Conservation (phyloP, 2,888 invertebrate species). For the Ypsolopha scabrella region DNA sequence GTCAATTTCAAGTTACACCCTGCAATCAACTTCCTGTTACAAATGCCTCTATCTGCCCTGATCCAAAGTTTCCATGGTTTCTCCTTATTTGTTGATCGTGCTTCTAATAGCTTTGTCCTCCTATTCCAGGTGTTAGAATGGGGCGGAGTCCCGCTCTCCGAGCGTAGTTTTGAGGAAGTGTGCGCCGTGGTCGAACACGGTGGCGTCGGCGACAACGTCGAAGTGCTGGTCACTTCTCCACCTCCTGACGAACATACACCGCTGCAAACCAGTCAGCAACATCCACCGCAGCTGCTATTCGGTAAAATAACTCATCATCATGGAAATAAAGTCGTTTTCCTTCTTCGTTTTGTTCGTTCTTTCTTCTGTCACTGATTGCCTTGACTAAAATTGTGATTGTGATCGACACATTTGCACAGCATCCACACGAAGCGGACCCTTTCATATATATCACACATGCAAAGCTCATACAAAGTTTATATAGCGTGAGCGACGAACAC, state of each 20-base stretch:
- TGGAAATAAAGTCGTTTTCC: not conserved
- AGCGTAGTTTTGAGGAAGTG: constrained; percentile 94
- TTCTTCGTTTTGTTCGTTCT: not conserved
- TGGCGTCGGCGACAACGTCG: constrained; percentile 81
- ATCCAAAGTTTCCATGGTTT: too few relatives aligned
- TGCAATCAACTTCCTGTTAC: too few relatives aligned
- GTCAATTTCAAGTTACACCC: too few relatives aligned
- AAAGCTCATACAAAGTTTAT: too few relatives aligned
- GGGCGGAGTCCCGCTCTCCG: constrained; percentile 89
- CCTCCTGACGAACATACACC: constrained; percentile 78
- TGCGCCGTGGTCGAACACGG: constrained; percentile 88
- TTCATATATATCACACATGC: too few relatives aligned
- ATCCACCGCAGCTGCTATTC: constrained; percentile 67
- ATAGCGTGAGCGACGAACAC: too few relatives aligned
- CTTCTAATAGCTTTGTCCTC: not conserved
- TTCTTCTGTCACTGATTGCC: not conserved
- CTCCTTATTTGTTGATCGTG: too few relatives aligned
- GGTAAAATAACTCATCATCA: constrained; percentile 37
- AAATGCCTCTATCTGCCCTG: too few relatives aligned
- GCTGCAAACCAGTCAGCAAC: constrained; percentile 25
- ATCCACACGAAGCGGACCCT: too few relatives aligned
- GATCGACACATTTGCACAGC: too few relatives aligned
- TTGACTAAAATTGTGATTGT: too few relatives aligned
- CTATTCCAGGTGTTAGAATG: constrained; percentile 83
- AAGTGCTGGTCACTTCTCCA: constrained; percentile 87